Base-by-base conservation (phyloP, 2,113 vertebrate genomes). In the Tetraodon nigroviridis region DNA sequence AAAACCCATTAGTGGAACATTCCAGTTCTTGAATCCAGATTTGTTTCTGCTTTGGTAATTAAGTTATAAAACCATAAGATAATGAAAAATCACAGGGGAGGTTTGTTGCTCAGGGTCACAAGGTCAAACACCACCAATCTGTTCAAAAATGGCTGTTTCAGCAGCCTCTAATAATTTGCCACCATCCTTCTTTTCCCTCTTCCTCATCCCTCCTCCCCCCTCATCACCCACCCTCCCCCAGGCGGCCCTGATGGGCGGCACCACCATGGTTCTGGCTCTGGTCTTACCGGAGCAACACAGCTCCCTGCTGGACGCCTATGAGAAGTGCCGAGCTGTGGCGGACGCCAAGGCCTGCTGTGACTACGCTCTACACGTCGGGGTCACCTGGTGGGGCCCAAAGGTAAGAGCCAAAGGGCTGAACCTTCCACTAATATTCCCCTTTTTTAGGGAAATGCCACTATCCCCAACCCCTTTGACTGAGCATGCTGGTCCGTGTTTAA, bases 361-460 rank as follows among this genome's bases (percentile, higher is more conserved):
- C 90, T 98, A 98, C 0, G 92, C 94, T 64, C 82, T 98, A 78
- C 95, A 98, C 12, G 86, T 98, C 55, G 95, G 94, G 45, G 91
- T 98, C 86, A 96, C 96, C 67, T 98, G 95, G 96, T 98, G 96
- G 96, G 92, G 94, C 0, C 91, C 94, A 19, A 95, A 97, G 94
- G 96, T 97, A 90, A 71, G 50, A 55, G 7, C 15, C 4, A 4
- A 12, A 42, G 21, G 44, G 7, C 15, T 46, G n/a, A 17, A 16
- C 7, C 13, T 27, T 7, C 55, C 20, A 27, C 50, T 12, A 3
- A 18, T n/a, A 71, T 50, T 50, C 20, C 8, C n/a, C n/a, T n/a
- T n/a, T 24, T 15, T 49, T 16, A 17, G 13, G 6, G 29, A 32
- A 32, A 32, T 32, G 29, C 29, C 29, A 32, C 4, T 37, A 37